Conservation (phyloP, 2,888 invertebrate species). For the Napeogenes inachia region DNA sequence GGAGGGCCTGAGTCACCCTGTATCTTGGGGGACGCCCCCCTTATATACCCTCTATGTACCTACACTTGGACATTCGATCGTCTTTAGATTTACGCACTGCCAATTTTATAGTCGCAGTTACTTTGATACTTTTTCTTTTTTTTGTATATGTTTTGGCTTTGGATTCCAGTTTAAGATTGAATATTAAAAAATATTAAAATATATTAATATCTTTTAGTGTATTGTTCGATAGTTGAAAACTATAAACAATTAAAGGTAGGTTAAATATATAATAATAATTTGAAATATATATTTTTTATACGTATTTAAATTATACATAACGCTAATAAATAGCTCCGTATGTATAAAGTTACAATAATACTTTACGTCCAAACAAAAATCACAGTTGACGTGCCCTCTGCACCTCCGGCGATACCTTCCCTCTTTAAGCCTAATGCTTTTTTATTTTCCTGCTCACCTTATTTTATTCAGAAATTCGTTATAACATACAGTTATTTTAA, state of each 20-base stretch:
- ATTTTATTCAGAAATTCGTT: not conserved
- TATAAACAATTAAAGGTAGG: too few relatives aligned
- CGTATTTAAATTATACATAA: not conserved
- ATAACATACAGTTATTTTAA: not conserved
- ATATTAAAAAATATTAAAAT: too few relatives aligned
- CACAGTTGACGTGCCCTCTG: constrained; percentile 56
- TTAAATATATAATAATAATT: too few relatives aligned
- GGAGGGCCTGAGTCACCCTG: constrained; percentile 73
- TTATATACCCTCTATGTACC: constrained; percentile 48
- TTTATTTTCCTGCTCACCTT: constrained; percentile 41
- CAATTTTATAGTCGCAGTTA: not conserved
- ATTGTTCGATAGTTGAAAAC: too few relatives aligned
- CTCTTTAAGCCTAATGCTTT: constrained; percentile 66
- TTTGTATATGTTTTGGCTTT: not conserved
- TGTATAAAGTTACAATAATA: constrained; percentile 23
- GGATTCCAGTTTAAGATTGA: not conserved
- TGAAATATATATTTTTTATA: not conserved
- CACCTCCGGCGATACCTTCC: constrained; percentile 55
- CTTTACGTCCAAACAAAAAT: constrained; percentile 47
- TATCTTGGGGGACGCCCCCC: constrained; percentile 69
- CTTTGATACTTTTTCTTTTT: not conserved
- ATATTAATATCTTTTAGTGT: too few relatives aligned
- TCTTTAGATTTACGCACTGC: constrained; percentile 16
- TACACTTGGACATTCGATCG: constrained; percentile 52
- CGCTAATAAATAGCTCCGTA: not conserved